Evolutionary conservation across 2,113 vertebrate species (phyloP).

Genomic region (Sphaerodactylus townsendi): DNA sequence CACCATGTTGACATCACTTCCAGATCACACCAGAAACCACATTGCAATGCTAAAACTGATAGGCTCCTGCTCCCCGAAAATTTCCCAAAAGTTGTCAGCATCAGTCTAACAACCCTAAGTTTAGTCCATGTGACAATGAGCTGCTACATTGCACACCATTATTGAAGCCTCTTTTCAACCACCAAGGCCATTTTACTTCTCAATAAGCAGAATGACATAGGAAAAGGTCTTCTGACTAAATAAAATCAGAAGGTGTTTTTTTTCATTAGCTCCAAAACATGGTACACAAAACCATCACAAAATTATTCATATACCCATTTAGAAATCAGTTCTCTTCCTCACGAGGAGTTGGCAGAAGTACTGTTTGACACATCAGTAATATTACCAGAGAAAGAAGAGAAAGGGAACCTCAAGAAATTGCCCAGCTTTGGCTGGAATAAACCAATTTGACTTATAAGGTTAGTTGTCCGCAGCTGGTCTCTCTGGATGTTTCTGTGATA

Average conservation of each 20-base stretch:
- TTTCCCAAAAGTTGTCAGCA: no score
- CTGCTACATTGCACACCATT: no score
- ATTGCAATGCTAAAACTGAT: no score
- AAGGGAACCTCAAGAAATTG: neutral
- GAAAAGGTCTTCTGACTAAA: neutral
- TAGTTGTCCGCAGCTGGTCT: constrained; percentile 42
- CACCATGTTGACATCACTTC: no score
- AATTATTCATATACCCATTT: neutral
- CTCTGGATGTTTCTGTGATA: constrained; percentile 42
- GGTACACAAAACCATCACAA: rapidly evolving
- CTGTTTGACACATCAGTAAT: neutral
- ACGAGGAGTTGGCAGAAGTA: neutral
- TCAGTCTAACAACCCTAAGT: no score
- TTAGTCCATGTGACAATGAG: no score
- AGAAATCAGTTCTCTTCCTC: neutral
- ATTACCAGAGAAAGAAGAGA: neutral
- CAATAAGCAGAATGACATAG: no score
- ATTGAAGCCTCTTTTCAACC: no score
- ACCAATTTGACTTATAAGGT: constrained; percentile 25
- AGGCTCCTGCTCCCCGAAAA: no score
- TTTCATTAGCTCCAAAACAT: neutral
- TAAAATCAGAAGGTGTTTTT: neutral
- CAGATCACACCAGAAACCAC: no score
- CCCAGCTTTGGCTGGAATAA: neutral
- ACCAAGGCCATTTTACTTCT: no score